Conservation (phyloP, 2,797 vertebrate genomes). For the Gambelia wislizenii region DNA sequence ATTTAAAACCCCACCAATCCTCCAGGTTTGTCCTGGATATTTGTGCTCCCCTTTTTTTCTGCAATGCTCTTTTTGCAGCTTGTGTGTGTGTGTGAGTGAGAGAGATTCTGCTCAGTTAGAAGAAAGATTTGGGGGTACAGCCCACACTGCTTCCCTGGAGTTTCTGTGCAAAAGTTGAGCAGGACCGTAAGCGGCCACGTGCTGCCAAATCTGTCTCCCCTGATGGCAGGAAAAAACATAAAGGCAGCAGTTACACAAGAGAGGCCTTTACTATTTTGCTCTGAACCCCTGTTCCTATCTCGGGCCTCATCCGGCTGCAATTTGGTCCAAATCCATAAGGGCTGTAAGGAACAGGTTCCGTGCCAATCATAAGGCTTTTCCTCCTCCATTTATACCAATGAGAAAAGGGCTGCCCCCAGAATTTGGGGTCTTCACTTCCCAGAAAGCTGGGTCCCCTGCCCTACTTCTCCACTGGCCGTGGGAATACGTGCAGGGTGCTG, state of each 20-base stretch:
- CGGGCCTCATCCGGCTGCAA: too few relatives aligned
- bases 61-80: background rate
- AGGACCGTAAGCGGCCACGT: too few relatives aligned
- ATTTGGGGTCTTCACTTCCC: background rate
- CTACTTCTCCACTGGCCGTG: too few relatives aligned
- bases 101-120: background rate
- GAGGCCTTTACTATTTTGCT: background rate
- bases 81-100: too few relatives aligned
- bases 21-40: too few relatives aligned
- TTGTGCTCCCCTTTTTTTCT: too few relatives aligned
- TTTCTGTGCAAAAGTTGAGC: background rate
- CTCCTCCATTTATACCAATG: background rate
- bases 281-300: too few relatives aligned
- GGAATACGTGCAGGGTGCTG: too few relatives aligned
- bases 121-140: background rate
- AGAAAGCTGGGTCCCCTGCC: background rate
- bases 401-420: background rate
- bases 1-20: background rate
- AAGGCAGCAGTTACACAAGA: background rate
- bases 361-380: rapidly evolving
- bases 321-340: background rate
- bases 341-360: background rate
- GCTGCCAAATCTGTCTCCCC: background rate
- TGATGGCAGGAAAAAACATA: background rate
- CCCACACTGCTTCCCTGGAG: background rate